Conservation (phyloP, 2,113 vertebrate species). For the Ginglymostoma cirratum region DNA sequence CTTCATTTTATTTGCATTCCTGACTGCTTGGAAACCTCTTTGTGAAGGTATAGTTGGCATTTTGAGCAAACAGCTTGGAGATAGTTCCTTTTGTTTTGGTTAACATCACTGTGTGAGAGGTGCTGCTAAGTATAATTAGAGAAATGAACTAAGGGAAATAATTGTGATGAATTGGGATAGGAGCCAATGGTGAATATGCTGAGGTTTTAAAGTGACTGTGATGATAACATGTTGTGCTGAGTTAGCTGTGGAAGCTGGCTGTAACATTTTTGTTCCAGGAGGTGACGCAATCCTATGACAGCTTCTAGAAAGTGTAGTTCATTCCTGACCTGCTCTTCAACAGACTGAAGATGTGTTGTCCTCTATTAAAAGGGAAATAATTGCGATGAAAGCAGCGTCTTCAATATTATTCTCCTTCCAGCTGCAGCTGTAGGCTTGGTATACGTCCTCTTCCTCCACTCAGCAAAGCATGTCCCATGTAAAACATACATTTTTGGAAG, state of each 20-base stretch:
- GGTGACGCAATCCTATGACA: not conserved
- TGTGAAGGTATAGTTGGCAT: no score
- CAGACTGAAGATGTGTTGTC: not conserved
- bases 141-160: no score
- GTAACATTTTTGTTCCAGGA: not conserved
- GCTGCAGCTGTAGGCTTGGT: not conserved
- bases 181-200: no score
- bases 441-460: not conserved
- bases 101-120: no score
- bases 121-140: no score
- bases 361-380: not conserved
- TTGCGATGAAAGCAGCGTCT: not conserved
- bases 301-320: not conserved
- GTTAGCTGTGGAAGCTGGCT: not conserved
- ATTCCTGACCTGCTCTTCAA: not conserved
- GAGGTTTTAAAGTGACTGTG: not conserved
- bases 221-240: not conserved
- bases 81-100: no score
- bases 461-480: not conserved
- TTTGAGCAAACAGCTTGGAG: no score
- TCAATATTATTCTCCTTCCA: not conserved
- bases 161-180: no score
- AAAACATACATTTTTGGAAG: not conserved
- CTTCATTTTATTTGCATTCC: no score
- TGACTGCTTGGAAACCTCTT: no score